Base-by-base conservation (phyloP, 1,140 invertebrate species). In the Oryctes rhinoceros region DNA sequence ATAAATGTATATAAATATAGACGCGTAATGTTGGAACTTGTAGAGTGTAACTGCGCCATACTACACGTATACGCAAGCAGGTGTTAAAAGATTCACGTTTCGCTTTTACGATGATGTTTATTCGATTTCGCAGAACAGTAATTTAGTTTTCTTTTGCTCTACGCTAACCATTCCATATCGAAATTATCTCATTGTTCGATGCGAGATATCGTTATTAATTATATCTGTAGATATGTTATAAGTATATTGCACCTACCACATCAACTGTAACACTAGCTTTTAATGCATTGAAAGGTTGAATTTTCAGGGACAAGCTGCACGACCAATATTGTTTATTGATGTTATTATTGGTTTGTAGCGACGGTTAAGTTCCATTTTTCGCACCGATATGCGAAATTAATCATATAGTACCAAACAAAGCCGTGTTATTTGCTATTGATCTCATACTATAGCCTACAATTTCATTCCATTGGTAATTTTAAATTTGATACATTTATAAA, bases 71-170 rank as follows among this genome's bases (percentile, higher is more conserved):
- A 71, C 65, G 7, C 24, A 71, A 24, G 65, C 65, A 71, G 35
- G 65, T 71, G 65, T 37, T 71, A 71, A 37, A 71, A 71, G 65
- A 37, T 71, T 71, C 65, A 71, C 65, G 65, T 71, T 35, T 71
- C 65, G 65, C 35, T 24, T 71, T 71, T 71, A 24, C 15, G 65
- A 71, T 71, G 65, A 71, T 24, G 24, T 71, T 30, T 71, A 71
- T 71, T 71, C 35, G 65, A 71, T 71, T 71, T 71, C 65, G 65
- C 65, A 71, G 65, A 71, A 71, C 35, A 37, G 65, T 71, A 71
- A 71, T 71, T 71, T 71, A 71, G 24, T 71, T 24, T 62, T 71
- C 24, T 35, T 71, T 30, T 35, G 65, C 24, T 35, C 24, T 35
- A 4, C 15, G 65, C 24, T 71, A 15, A 71, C 11, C 35, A 35